Percentiles rank a stretch among this genome's conserved stretches.
phyloP scores from a whole-genome alignment of 2,113 vertebrate species.

The Sinocyclocheilus rhinocerous region DNA sequence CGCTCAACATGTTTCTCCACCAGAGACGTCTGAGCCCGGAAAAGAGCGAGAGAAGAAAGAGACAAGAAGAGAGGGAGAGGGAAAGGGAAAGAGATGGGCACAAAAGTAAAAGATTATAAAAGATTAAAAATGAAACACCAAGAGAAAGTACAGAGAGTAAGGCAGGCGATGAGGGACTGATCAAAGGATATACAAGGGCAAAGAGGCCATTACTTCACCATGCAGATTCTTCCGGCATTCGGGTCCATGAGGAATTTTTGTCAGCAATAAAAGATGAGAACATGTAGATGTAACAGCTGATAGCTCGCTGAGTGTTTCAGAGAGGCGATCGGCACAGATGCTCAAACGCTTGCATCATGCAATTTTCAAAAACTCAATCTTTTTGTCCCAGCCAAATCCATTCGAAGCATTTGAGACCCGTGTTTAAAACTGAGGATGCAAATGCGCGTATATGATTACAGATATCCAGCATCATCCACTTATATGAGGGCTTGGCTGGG shows the following conservation, averaged over 20 bases:
- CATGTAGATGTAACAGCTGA: constrained; percentile 56
- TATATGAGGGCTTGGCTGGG: not conserved
- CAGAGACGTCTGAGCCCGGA: constrained; percentile 80
- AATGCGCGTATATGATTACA: constrained; percentile 23
- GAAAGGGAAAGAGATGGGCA: not conserved
- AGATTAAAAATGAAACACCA: not conserved
- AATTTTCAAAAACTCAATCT: constrained; percentile 47
- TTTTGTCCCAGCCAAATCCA: constrained; percentile 38
- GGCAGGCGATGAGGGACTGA: not conserved
- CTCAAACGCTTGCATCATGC: constrained; percentile 47
- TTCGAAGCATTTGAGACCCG: constrained; percentile 35
- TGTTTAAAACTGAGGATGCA: constrained; percentile 33
- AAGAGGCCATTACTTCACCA: constrained; percentile 9
- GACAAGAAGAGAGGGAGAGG: not conserved
- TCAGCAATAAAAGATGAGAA: constrained; percentile 49
- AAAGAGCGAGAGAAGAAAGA: constrained; percentile 21
- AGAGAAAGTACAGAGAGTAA: constrained; percentile 27
- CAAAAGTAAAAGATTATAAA: constrained; percentile 4
- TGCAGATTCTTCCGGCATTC: not conserved
- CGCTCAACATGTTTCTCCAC: constrained; percentile 93
- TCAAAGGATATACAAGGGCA: constrained; percentile 26
- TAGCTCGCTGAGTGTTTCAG: constrained; percentile 51
- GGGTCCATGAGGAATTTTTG: constrained; percentile 11
- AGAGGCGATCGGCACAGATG: constrained; percentile 49
- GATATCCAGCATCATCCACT: constrained; percentile 22